phyloP scores from a whole-genome alignment of 2,797 vertebrate genomes.

The Xiphophorus birchmanni region DNA sequence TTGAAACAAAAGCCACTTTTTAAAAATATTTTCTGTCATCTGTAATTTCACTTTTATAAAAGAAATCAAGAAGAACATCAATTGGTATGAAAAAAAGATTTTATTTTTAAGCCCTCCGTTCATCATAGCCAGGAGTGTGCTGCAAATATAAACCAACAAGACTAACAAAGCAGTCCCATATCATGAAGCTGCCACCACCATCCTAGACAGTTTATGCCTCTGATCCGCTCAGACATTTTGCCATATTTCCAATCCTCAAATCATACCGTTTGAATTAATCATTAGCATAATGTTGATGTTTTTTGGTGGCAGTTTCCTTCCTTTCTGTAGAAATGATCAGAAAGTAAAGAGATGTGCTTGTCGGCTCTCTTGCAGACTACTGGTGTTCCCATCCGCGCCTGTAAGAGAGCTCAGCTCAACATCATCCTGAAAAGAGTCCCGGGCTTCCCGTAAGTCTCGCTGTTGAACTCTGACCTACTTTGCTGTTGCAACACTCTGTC shows the following conservation, averaged over 20 bases:
- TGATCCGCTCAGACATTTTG: background rate
- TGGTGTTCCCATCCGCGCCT: constrained; percentile 84
- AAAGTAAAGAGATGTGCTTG: background rate
- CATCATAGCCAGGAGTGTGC: background rate
- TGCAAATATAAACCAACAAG: background rate
- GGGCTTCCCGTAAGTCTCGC: constrained; percentile 83
- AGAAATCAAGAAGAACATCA: too few relatives aligned
- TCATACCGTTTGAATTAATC: background rate
- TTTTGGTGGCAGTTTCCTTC: constrained; percentile 2
- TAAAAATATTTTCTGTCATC: too few relatives aligned
- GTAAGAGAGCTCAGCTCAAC: constrained; percentile 86
- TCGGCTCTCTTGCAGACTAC: constrained; percentile 69
- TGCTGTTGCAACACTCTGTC: constrained; percentile 36
- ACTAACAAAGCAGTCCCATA: background rate
- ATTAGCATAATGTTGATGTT: background rate
- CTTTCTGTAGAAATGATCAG: background rate
- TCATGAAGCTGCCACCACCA: background rate
- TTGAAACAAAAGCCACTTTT: too few relatives aligned
- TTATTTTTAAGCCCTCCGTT: background rate
- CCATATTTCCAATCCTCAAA: background rate
- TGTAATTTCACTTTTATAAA: too few relatives aligned
- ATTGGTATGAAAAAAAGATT: too few relatives aligned
- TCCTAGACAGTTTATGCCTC: background rate
- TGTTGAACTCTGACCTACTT: constrained; percentile 49
- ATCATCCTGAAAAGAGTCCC: constrained; percentile 79